Conservation (phyloP, 2,113 vertebrate genomes). For the Charina bottae region DNA sequence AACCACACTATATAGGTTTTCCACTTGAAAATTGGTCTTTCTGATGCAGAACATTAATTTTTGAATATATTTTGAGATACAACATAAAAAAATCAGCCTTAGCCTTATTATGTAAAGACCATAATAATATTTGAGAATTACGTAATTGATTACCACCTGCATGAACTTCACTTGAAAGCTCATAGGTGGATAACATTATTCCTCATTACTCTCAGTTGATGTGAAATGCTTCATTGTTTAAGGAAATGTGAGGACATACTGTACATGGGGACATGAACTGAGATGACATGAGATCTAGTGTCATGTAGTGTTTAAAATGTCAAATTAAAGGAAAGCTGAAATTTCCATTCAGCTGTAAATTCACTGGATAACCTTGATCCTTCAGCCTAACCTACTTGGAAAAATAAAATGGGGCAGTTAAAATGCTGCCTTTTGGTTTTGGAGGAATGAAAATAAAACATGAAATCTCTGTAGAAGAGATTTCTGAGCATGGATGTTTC, state of each 20-base stretch:
- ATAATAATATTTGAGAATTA: background rate
- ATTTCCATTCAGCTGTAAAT: background rate
- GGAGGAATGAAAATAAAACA: background rate
- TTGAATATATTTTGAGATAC: background rate
- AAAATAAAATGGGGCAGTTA: background rate
- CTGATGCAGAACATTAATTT: background rate
- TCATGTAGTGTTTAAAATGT: background rate
- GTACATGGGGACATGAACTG: background rate
- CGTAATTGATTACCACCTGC: background rate
- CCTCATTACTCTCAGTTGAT: background rate
- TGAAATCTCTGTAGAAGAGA: background rate
- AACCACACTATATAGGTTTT: background rate
- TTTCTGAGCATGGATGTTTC: background rate
- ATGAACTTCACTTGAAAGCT: background rate
- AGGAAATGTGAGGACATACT: background rate
- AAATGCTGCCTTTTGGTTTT: background rate
- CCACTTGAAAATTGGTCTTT: background rate
- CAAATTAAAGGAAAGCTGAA: background rate
- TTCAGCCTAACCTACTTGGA: background rate
- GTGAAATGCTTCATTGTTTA: background rate
- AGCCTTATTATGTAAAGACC: background rate
- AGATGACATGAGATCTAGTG: background rate
- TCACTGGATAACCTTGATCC: background rate
- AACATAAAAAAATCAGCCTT: background rate
- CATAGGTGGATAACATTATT: background rate